phyloP scores from a whole-genome alignment of 2,888 invertebrate genomes.

The Scrobipalpa costella region DNA sequence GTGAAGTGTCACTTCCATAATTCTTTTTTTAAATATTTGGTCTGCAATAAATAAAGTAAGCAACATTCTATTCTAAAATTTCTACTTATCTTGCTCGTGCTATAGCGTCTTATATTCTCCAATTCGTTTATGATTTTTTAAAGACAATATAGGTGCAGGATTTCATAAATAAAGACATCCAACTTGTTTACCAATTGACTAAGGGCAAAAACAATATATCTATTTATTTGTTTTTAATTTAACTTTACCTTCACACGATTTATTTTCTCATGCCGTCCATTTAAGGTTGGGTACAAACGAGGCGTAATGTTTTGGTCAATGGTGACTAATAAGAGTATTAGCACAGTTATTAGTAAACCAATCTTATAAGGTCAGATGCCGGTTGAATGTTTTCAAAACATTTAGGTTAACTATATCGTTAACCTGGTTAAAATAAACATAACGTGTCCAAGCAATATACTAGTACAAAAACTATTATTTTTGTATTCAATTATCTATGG shows the following conservation, averaged over 20 bases:
- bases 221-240: not conserved
- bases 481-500: too few relatives aligned
- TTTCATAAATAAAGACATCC: not conserved
- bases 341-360: slow-evolving; percentile 1
- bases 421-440: not conserved
- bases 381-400: not conserved
- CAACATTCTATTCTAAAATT: too few relatives aligned
- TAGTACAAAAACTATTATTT: too few relatives aligned
- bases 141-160: too few relatives aligned
- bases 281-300: slow-evolving; percentile 1
- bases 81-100: too few relatives aligned
- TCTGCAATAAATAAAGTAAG: too few relatives aligned
- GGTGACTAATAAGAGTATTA: not conserved
- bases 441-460: too few relatives aligned
- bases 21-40: too few relatives aligned
- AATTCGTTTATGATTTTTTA: too few relatives aligned
- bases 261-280: not conserved
- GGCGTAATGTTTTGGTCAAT: slow-evolving; percentile 9
- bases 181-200: not conserved
- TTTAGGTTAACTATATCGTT: not conserved
- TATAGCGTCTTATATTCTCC: too few relatives aligned
- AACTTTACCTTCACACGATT: not conserved
- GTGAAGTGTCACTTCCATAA: too few relatives aligned
- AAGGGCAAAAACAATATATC: not conserved
- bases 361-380: slow-evolving; percentile 2